These are phyloP conservation scores for Battus philenor DNA, from an alignment of 1,140 invertebrate genomes.

Conservation along the genomic window DNA sequence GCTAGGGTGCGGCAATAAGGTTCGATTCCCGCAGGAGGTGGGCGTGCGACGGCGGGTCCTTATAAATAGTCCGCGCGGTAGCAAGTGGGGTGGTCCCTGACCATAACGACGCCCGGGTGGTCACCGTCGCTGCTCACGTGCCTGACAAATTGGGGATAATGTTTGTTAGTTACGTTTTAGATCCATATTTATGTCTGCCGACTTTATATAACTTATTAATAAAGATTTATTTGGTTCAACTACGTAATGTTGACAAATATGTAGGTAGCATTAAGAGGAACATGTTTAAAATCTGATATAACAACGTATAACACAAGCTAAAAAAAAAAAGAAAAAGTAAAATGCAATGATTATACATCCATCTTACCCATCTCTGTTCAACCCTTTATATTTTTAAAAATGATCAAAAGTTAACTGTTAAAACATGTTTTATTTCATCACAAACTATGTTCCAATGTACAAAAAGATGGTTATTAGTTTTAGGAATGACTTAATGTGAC, in stretches of 20 bases:
- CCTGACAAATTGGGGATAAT: slow-evolving; percentile 12
- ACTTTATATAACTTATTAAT: no score
- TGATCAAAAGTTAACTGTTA: neutral
- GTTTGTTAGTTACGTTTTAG: slow-evolving; percentile 5
- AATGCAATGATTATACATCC: no score
- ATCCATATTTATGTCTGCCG: no score
- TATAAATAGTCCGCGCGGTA: slow-evolving; percentile 34
- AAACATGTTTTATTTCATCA: neutral
- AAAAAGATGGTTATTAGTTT: neutral
- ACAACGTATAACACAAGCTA: no score
- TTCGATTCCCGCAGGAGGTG: slow-evolving; percentile 2
- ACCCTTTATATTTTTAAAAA: no score
- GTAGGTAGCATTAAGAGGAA: neutral
- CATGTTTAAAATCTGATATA: neutral
- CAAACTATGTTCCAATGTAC: neutral
- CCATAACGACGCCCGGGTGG: slow-evolving; percentile 15
- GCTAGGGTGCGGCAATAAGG: neutral
- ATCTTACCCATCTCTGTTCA: no score
- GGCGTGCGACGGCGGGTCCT: slow-evolving; percentile 14
- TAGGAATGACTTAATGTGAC: neutral
- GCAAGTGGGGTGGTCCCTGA: slow-evolving; percentile 25
- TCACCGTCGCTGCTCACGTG: slow-evolving; percentile 1
- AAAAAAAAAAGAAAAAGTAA: no score
- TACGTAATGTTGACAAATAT: neutral
- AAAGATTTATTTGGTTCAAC: no score